Conservation (phyloP, 2,888 invertebrate genomes). For the Blomia tropicalis region DNA sequence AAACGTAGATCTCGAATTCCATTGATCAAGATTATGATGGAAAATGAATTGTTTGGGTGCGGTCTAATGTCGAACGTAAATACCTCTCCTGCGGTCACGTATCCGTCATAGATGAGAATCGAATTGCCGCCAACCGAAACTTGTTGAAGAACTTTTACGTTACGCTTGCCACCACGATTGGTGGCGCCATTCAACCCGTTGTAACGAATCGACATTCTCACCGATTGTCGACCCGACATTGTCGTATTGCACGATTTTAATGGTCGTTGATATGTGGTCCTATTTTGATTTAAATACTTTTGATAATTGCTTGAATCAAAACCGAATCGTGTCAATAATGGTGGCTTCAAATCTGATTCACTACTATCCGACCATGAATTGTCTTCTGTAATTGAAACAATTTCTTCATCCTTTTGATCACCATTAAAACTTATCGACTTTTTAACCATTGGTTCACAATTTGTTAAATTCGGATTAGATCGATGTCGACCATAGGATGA, state of each 20-base stretch:
- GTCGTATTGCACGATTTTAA: background rate
- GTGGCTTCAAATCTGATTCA: background rate
- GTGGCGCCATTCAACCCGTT: conserved; percentile 7
- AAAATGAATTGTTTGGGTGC: conserved; percentile 36
- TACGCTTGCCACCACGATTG: background rate
- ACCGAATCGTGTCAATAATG: background rate
- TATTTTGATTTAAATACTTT: background rate
- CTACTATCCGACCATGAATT: background rate
- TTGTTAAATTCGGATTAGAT: background rate
- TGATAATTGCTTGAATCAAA: background rate
- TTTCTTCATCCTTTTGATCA: conserved; percentile 1
- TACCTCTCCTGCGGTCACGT: conserved; percentile 26
- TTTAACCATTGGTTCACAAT: background rate
- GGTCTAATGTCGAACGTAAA: conserved; percentile 37
- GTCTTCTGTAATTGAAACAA: conserved; percentile 2
- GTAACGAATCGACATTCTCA: background rate
- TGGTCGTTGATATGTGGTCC: no score
- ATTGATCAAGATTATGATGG: conserved; percentile 37
- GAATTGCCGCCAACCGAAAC: conserved; percentile 14
- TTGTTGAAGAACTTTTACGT: conserved; percentile 11
- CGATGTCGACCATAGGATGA: conserved; percentile 17
- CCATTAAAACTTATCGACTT: background rate
- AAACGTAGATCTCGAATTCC: conserved; percentile 36
- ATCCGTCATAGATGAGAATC: conserved; percentile 15
- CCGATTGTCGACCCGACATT: background rate